These are phyloP conservation scores for Danio rerio DNA, from an alignment of 2,113 vertebrate genomes.

Conservation along the genomic window DNA sequence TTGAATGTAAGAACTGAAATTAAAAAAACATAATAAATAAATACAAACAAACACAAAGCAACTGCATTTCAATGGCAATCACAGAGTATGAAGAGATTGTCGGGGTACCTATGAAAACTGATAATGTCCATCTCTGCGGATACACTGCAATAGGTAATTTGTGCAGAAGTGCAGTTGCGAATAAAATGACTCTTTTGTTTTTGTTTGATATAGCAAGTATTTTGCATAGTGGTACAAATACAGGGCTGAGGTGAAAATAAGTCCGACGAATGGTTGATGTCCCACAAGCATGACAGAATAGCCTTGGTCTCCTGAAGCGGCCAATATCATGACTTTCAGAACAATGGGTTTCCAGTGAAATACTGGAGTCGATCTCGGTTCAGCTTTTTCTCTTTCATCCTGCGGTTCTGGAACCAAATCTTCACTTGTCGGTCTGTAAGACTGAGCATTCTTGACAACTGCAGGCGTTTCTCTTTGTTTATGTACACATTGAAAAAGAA, in stretches of 20 bases:
- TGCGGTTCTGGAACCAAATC: conserved; percentile 99
- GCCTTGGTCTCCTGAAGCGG: conserved; percentile 43
- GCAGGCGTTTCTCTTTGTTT: conserved; percentile 99
- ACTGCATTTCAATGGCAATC: conserved; percentile 53
- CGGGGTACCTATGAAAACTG: conserved; percentile 52
- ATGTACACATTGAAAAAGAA: conserved; percentile 99
- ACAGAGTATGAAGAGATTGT: conserved; percentile 61
- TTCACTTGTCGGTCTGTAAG: conserved; percentile 98
- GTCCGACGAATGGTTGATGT: conserved; percentile 45
- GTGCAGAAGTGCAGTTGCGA: conserved; percentile 48
- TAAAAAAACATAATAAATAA: conserved; percentile 69
- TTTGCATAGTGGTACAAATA: conserved; percentile 64
- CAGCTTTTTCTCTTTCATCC: conserved; percentile 99
- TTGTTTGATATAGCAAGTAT: conserved; percentile 51
- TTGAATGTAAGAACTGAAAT: neutral
- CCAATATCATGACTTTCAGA: conserved; percentile 77
- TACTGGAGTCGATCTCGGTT: conserved; percentile 98
- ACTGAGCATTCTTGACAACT: conserved; percentile 96
- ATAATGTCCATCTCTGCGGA: conserved; percentile 26
- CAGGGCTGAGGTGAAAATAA: conserved; percentile 41
- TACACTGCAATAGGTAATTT: conserved; percentile 38
- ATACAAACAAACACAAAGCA: conserved; percentile 55
- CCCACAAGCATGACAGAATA: conserved; percentile 48
- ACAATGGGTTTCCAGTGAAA: conserved; percentile 97
- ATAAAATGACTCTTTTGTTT: conserved; percentile 16